Conservation (phyloP, 2,113 vertebrate species). For the Lepidothrix coronata region DNA sequence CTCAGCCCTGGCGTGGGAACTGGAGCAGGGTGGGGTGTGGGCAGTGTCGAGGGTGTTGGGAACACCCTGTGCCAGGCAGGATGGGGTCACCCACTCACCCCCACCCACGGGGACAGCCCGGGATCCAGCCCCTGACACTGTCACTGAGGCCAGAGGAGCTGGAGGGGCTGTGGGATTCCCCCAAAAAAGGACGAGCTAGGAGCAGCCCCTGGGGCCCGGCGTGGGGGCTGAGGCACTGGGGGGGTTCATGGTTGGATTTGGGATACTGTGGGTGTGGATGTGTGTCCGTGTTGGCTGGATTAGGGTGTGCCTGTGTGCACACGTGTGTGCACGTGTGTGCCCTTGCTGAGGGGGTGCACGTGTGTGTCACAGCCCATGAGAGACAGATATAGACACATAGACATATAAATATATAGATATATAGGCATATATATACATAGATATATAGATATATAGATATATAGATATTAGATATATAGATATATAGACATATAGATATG, state of each 20-base stretch:
- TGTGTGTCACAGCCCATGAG: background rate
- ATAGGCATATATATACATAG: too few relatives aligned
- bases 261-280: background rate
- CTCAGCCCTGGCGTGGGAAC: background rate
- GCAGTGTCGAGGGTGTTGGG: background rate
- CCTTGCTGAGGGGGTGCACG: too few relatives aligned
- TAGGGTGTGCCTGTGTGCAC: fast-evolving
- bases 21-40: background rate
- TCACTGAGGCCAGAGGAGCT: background rate
- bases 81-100: background rate
- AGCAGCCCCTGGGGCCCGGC: background rate
- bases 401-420: too few relatives aligned
- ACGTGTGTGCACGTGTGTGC: too few relatives aligned
- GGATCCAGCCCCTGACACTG: background rate
- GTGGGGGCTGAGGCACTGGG: too few relatives aligned
- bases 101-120: background rate
- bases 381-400: too few relatives aligned
- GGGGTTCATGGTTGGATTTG: background rate
- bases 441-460: too few relatives aligned
- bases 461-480: too few relatives aligned
- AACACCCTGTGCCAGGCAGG: background rate
- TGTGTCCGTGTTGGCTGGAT: background rate
- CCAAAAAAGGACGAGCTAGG: background rate
- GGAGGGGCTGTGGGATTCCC: background rate
- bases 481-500: too few relatives aligned